Evolutionary conservation across 2,888 invertebrate species (phyloP), one percentile per base, ranked within the genome.

Genomic region (Unio pictorum): DNA sequence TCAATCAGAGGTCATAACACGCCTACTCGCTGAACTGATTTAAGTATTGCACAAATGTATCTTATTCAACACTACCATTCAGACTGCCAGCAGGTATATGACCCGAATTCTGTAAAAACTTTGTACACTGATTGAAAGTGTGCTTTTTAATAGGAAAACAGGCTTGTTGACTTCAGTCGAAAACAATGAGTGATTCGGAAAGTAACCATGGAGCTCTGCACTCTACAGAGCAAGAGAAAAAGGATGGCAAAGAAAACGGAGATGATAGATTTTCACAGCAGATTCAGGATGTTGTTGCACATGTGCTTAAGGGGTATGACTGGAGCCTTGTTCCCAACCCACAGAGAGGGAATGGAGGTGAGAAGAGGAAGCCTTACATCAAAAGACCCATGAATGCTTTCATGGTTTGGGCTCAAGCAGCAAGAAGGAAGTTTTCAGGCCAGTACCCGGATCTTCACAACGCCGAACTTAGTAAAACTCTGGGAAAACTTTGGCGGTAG

Each of bases 381-480:
- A 98, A 98, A 91, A 92, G 98, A 64, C 98, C 98, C 0, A 98
- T 98, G 98, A 98, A 98, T 90, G 97, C 98, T 0, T 98, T 98
- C 90, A 98, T 98, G 98, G 98, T 98, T 66, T 98, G 98, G 95
- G 97, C 98, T 0, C 97, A 98, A 89, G 97, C 97, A 17, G 98
- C 98, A 74, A 93, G 98, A 76, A 92, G 95, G 80, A 94, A 95
- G 85, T 93, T 98, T 82, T 96, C 97, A 20, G 96, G 96, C 89
- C 96, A 97, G 89, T 94, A 97, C 90, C 97, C 97, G 0, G 95
- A 97, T 87, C 92, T 98, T 67, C 98, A 98, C 91, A 98, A 98
- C 91, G 97, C 97, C 0, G 97, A 98, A 89, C 93, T 98, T 79
- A 96, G 96, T 91, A 98, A 98, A 91, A 96, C 96, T 0, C 92